Percentiles rank a stretch among this genome's conserved stretches.
Conservation (phyloP, 2,113 vertebrate genomes). For the Variabilichromis moorii region DNA sequence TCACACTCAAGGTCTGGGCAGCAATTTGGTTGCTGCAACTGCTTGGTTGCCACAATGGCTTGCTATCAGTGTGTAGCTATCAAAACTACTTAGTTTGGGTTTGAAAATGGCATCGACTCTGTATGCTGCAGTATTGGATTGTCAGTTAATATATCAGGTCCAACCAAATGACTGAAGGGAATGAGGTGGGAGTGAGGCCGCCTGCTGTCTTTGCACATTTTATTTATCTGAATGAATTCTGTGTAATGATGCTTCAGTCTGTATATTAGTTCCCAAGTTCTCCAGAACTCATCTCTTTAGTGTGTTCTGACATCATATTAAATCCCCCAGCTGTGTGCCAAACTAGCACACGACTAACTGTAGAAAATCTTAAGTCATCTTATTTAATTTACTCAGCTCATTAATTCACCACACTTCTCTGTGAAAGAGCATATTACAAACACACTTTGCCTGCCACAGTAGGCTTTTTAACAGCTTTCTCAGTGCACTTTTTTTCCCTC, state of each 20-base stretch:
- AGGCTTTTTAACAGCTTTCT: constrained; percentile 31
- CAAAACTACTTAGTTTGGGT: background rate
- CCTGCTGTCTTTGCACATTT: background rate
- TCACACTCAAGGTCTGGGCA: background rate
- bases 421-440: background rate
- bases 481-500: constrained; percentile 17
- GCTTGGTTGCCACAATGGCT: background rate
- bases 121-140: background rate
- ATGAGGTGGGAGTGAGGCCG: background rate
- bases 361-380: constrained; percentile 25
- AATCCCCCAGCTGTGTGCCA: background rate
- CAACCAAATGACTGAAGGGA: background rate
- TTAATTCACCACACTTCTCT: background rate
- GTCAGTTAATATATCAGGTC: background rate
- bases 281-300: background rate
- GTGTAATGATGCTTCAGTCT: background rate
- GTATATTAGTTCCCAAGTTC: background rate
- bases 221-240: background rate
- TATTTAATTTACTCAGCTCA: constrained; percentile 23
- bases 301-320: background rate
- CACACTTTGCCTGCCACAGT: background rate
- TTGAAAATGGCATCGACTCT: background rate
- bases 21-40: background rate
- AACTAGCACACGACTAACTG: constrained; percentile 1
- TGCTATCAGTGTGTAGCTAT: background rate